Evolutionary conservation across 2,888 invertebrate species (phyloP).

Genomic region (Ochropacha duplaris): DNA sequence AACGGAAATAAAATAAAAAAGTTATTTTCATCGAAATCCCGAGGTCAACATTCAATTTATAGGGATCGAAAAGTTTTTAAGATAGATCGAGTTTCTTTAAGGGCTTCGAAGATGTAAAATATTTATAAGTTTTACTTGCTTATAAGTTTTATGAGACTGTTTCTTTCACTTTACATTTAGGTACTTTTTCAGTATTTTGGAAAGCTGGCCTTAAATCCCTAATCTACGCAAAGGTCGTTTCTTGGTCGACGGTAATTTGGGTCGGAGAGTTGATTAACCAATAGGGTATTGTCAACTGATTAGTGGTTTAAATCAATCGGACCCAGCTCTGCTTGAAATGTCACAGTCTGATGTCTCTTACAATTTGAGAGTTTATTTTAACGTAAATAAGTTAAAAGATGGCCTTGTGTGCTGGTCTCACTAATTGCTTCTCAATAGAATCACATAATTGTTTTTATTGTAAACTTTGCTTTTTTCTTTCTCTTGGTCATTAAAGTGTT

Average conservation of each 20-base stretch:
- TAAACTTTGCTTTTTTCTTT: no score
- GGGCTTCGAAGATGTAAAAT: background rate
- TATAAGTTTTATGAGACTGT: background rate
- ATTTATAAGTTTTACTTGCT: background rate
- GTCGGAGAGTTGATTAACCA: background rate
- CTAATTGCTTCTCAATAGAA: background rate
- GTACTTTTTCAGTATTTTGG: no score
- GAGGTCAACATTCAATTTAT: conserved; percentile 1
- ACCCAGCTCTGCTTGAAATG: background rate
- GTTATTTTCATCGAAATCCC: background rate
- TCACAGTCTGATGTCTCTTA: background rate
- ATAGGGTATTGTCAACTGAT: background rate
- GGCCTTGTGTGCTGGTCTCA: background rate
- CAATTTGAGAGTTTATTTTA: background rate
- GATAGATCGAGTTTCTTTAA: background rate
- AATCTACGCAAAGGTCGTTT: background rate
- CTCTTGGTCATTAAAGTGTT: no score
- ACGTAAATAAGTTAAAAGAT: no score
- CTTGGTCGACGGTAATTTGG: background rate
- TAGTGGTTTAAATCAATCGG: background rate
- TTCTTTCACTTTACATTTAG: no score
- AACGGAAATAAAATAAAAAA: no score
- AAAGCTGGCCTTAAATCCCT: background rate
- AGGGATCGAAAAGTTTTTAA: background rate
- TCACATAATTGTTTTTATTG: background rate